Percentiles rank a stretch among this genome's conserved stretches.
phyloP scores from a whole-genome alignment of 1,140 invertebrate genomes.

The Oscheius sp. region DNA sequence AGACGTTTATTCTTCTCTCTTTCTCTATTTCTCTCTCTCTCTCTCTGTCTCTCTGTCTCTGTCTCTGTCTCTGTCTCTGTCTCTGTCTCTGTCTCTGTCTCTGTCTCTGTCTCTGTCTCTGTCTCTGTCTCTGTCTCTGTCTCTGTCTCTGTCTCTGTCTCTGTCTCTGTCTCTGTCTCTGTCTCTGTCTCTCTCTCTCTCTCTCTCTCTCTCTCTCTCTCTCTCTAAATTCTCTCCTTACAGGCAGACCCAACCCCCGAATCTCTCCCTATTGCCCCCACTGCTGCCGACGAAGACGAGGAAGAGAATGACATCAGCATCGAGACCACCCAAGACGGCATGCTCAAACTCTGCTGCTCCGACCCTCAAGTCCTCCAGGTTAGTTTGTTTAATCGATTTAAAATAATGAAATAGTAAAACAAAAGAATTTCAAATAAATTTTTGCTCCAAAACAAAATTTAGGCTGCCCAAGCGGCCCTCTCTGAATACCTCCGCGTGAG shows the following conservation, averaged over 20 bases:
- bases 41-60: too few relatives aligned
- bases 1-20: too few relatives aligned
- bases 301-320: constrained; percentile 48
- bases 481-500: constrained; percentile 45
- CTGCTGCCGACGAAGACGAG: constrained; percentile 32
- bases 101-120: too few relatives aligned
- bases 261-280: not conserved
- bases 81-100: too few relatives aligned
- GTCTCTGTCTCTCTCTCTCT: too few relatives aligned
- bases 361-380: constrained; percentile 48
- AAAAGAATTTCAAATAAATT: constrained; percentile 1
- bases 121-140: too few relatives aligned
- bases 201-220: not conserved
- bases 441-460: constrained; percentile 27
- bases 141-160: too few relatives aligned
- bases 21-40: too few relatives aligned
- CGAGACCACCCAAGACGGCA: constrained; percentile 49
- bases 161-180: too few relatives aligned
- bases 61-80: too few relatives aligned
- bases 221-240: too few relatives aligned
- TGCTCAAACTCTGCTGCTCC: constrained; percentile 47
- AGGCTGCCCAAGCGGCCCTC: constrained; percentile 51
- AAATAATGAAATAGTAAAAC: too few relatives aligned
- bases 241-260: not conserved
- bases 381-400: not conserved